A percentile compares a stretch with the other conserved stretches of the same genome.
Conservation (phyloP, 1,140 invertebrate species). For the Scaptomyza pallida region DNA sequence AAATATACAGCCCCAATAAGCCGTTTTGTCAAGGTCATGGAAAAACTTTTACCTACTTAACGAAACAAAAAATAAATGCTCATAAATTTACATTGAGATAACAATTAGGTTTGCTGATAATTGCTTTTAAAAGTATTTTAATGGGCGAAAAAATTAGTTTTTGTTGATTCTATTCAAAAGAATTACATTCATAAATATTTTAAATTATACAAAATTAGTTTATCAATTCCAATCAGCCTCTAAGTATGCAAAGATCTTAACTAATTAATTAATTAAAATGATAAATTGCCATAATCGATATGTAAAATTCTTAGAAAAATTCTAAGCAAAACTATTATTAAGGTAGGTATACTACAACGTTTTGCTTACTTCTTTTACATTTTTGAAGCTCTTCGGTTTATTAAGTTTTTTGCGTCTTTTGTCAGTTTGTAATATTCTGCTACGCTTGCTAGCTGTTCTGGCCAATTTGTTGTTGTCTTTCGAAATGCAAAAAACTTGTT, state of each 20-base stretch:
- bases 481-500: constrained; percentile 81
- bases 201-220: too few species aligned
- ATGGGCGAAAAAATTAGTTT: too few species aligned
- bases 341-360: background rate
- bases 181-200: background rate
- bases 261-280: constrained; percentile 3
- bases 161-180: too few species aligned
- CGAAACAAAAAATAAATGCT: constrained; percentile 2
- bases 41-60: constrained; percentile 40
- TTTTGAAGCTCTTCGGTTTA: background rate
- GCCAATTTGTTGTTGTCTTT: constrained; percentile 51
- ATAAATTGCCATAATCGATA: constrained; percentile 3
- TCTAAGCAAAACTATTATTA: background rate
- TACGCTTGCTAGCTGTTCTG: background rate
- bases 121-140: too few species aligned
- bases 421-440: background rate
- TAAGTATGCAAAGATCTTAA: constrained; percentile 38
- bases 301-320: background rate
- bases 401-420: constrained; percentile 12
- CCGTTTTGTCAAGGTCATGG: constrained; percentile 49
- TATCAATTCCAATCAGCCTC: constrained; percentile 3
- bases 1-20: constrained; percentile 42
- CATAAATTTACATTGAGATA: constrained; percentile 34
- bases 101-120: constrained; percentile 15
- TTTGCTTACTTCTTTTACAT: too few species aligned